phyloP scores from a whole-genome alignment of 2,888 invertebrate genomes.

The Xanthia togata region DNA sequence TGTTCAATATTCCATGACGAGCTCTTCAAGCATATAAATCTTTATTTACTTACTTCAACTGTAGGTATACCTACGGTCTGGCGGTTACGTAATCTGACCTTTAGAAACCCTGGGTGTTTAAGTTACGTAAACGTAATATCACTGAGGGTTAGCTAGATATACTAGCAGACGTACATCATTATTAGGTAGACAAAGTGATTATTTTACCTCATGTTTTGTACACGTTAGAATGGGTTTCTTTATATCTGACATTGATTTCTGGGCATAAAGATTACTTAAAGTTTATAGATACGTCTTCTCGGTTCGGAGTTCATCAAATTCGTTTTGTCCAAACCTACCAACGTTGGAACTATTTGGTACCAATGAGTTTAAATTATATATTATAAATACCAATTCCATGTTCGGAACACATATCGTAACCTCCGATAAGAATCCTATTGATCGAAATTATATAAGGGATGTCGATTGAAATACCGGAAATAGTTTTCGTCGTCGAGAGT shows the following conservation, averaged over 20 bases:
- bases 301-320: neutral
- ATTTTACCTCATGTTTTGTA: neutral
- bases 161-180: neutral
- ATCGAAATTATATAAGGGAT: slow-evolving; percentile 6
- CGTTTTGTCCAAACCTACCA: neutral
- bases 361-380: neutral
- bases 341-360: neutral
- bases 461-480: slow-evolving; percentile 7
- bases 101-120: slow-evolving; percentile 19
- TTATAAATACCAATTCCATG: neutral
- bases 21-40: slow-evolving; percentile 25
- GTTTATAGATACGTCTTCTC: too few relatives aligned
- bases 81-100: slow-evolving; percentile 40
- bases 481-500: neutral
- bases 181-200: neutral
- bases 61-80: neutral
- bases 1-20: slow-evolving; percentile 13
- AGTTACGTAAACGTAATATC: slow-evolving; percentile 31
- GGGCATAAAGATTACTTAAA: neutral
- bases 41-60: slow-evolving; percentile 6
- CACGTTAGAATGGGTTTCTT: neutral
- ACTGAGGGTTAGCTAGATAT: neutral
- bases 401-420: neutral
- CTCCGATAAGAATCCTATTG: neutral
- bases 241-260: neutral